Percentiles rank a stretch among this genome's conserved stretches.
These are phyloP conservation scores for Lutraria rhynchaena DNA, from an alignment of 1,140 invertebrate species.

Conservation along the genomic window DNA sequence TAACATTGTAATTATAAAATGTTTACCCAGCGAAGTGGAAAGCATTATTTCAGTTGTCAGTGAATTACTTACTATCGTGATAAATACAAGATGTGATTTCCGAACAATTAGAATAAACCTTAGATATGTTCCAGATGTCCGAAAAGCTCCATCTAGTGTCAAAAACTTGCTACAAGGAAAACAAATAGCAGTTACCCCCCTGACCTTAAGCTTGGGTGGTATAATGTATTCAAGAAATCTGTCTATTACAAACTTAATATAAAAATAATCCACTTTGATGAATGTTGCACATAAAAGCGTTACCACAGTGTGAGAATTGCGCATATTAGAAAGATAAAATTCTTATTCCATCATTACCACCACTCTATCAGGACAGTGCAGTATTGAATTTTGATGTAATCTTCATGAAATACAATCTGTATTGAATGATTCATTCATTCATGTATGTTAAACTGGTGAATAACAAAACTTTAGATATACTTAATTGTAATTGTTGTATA, in stretches of 20 bases:
- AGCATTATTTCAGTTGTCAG: constrained; percentile 36
- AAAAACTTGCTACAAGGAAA: constrained; percentile 41
- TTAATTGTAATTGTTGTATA: too few species aligned
- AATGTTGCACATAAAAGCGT: not conserved
- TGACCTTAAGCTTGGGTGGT: constrained; percentile 20
- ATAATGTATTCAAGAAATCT: not conserved
- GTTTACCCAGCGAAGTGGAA: constrained; percentile 29
- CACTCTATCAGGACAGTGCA: too few species aligned
- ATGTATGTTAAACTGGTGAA: too few species aligned
- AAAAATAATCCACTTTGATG: not conserved
- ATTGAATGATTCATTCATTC: too few species aligned
- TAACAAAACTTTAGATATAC: too few species aligned
- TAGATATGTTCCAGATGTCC: constrained; percentile 17
- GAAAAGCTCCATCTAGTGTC: constrained; percentile 17
- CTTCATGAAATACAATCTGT: too few species aligned
- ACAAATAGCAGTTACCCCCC: constrained; percentile 11
- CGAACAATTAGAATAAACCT: constrained; percentile 1
- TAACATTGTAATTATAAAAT: not conserved
- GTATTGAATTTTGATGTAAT: too few species aligned
- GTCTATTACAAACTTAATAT: too few species aligned
- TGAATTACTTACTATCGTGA: constrained; percentile 19
- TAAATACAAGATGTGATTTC: constrained; percentile 21
- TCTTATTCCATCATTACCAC: too few species aligned
- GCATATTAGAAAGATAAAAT: too few species aligned
- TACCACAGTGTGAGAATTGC: too few species aligned